phyloP scores from a whole-genome alignment of 2,888 invertebrate genomes.

The Lamellibrachia columna region DNA sequence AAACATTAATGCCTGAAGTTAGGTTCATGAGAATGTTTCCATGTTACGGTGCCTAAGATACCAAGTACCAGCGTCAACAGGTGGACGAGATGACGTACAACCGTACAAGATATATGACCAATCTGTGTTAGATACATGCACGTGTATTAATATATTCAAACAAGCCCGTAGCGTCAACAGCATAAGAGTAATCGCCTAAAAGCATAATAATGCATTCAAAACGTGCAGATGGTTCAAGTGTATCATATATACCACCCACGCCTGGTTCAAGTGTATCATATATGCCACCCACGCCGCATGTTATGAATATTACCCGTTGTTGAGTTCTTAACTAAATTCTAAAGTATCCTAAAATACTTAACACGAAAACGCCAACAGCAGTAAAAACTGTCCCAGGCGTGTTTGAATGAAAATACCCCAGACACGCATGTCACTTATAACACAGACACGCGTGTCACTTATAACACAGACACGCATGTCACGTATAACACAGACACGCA shows the following conservation, averaged over 20 bases:
- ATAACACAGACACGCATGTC: no score
- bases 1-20: no score
- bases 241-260: background rate
- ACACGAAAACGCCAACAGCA: background rate
- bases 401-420: no score
- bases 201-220: background rate
- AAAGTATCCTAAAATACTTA: background rate
- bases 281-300: background rate
- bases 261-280: background rate
- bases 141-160: background rate
- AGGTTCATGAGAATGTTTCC: no score
- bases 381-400: background rate
- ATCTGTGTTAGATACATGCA: constrained; percentile 8
- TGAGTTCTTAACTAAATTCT: background rate
- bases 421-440: no score
- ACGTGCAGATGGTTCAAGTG: background rate
- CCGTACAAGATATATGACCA: background rate
- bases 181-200: background rate
- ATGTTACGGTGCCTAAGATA: background rate
- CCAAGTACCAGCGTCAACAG: background rate
- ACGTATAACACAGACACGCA: no score
- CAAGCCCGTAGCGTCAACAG: background rate
- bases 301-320: background rate
- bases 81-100: background rate
- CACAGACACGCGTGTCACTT: no score